phyloP scores from a whole-genome alignment of 2,888 invertebrate species.

The Diaphora mendica region DNA sequence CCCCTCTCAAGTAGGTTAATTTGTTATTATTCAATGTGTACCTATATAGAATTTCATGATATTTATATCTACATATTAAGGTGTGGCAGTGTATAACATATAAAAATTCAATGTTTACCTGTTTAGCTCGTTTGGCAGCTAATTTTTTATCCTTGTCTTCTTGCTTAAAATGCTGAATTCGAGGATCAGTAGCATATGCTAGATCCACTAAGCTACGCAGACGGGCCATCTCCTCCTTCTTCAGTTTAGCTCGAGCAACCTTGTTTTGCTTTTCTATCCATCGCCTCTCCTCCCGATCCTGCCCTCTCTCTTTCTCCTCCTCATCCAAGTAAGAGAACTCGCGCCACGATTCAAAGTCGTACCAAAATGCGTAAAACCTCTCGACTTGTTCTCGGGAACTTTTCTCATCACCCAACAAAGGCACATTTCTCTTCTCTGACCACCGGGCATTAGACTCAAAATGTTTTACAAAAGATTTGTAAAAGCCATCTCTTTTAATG shows the following conservation, averaged over 20 bases:
- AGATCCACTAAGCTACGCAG: constrained; percentile 96
- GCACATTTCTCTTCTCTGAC: constrained; percentile 96
- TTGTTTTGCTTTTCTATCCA: constrained; percentile 99
- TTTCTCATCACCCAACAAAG: constrained; percentile 92
- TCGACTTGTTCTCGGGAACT: constrained; percentile 95
- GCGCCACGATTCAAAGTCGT: constrained; percentile 99
- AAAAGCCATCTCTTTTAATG: constrained; percentile 92
- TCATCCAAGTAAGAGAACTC: constrained; percentile 99
- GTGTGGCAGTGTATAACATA: too few species aligned
- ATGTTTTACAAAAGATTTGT: constrained; percentile 87
- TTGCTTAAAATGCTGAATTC: constrained; percentile 96
- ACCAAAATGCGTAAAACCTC: constrained; percentile 98
- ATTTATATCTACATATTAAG: too few species aligned
- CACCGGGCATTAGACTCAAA: constrained; percentile 94
- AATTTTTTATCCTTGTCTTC: constrained; percentile 96
- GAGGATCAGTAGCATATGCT: constrained; percentile 97
- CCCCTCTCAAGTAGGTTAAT: too few species aligned
- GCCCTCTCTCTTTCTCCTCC: constrained; percentile 99
- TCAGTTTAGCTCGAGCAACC: constrained; percentile 95
- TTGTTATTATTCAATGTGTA: too few species aligned
- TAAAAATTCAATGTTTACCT: constrained; percentile 68
- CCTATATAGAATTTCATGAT: too few species aligned
- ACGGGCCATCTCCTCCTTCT: constrained; percentile 98
- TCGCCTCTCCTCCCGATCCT: constrained; percentile 97
- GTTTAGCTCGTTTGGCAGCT: constrained; percentile 95